A percentile compares a stretch with the other conserved stretches of the same genome.
These are phyloP conservation scores for Zootoca vivipara DNA, from an alignment of 2,113 vertebrate species.

Conservation along the genomic window DNA sequence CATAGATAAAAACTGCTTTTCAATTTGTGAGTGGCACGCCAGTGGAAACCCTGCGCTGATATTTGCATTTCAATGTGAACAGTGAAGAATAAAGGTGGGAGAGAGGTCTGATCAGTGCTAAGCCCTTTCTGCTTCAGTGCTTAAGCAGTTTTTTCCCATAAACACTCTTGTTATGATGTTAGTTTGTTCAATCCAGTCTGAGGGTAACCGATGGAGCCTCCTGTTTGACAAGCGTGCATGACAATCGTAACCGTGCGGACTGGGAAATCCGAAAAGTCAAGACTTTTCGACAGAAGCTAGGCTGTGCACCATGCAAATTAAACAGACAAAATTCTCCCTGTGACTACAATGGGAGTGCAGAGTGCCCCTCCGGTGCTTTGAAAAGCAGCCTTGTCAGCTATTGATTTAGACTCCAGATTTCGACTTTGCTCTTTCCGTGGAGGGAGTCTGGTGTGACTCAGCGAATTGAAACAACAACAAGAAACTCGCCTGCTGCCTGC, in stretches of 20 bases:
- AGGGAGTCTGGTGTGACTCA: neutral
- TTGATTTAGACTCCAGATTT: neutral
- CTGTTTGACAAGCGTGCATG: slow-evolving; percentile 85
- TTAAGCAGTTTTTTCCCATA: slow-evolving; percentile 88
- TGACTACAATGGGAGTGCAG: accelerated
- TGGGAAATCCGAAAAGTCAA: slow-evolving; percentile 37
- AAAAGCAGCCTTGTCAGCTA: neutral
- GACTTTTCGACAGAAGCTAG: neutral
- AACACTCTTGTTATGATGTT: slow-evolving; percentile 97
- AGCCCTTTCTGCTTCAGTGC: slow-evolving; percentile 98
- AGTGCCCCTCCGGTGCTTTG: accelerated
- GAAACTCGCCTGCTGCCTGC: neutral
- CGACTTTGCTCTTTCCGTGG: accelerated
- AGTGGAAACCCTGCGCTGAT: slow-evolving; percentile 98
- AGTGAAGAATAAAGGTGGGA: slow-evolving; percentile 98
- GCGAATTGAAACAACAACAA: neutral
- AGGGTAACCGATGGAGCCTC: slow-evolving; percentile 80
- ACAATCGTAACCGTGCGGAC: slow-evolving; percentile 77
- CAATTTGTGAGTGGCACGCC: slow-evolving; percentile 99
- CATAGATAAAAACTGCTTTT: slow-evolving; percentile 99
- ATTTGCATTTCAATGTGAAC: slow-evolving; percentile 99
- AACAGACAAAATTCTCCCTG: neutral
- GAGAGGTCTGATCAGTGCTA: slow-evolving; percentile 98
- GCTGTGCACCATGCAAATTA: slow-evolving; percentile 7
- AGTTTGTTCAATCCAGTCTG: slow-evolving; percentile 84